A percentile compares a stretch with the other conserved stretches of the same genome.
Evolutionary conservation across 2,113 vertebrate species (phyloP).

Genomic region (Callopanchax toddi): DNA sequence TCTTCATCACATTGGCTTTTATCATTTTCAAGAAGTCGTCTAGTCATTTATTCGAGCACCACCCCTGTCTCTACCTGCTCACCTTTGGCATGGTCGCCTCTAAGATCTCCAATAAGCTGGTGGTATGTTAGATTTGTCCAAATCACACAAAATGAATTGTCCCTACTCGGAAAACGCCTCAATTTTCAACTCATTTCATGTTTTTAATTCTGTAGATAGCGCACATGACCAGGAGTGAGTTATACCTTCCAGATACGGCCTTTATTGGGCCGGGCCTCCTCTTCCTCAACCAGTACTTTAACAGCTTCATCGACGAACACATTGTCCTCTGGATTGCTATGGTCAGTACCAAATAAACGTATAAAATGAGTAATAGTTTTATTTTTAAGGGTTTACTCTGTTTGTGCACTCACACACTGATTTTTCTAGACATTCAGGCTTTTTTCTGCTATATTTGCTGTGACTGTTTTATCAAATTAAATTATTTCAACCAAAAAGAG

Average conservation of each 20-base stretch:
- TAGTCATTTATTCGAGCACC: conserved; percentile 89
- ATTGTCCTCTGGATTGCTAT: conserved; percentile 92
- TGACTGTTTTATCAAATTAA: too few relatives aligned
- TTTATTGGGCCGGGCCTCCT: conserved; percentile 95
- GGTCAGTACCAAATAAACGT: conserved; percentile 60
- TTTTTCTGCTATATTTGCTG: too few relatives aligned
- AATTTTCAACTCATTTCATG: background rate
- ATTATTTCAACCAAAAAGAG: too few relatives aligned
- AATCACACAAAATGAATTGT: background rate
- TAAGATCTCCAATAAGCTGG: conserved; percentile 95
- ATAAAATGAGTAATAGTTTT: background rate
- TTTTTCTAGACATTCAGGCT: too few relatives aligned
- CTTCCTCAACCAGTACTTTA: conserved; percentile 97
- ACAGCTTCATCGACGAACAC: conserved; percentile 92
- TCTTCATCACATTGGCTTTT: conserved; percentile 88
- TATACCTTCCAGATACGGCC: conserved; percentile 91
- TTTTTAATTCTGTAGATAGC: conserved; percentile 80
- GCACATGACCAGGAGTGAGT: conserved; percentile 97
- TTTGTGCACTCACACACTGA: background rate
- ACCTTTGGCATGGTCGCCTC: conserved; percentile 92
- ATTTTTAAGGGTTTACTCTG: background rate
- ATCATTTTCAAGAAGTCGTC: conserved; percentile 97
- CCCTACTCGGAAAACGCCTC: background rate
- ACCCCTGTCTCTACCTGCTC: conserved; percentile 93
- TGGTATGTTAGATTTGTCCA: conserved; percentile 79